phyloP scores from a whole-genome alignment of 2,113 vertebrate genomes.

The Atlantisia rogersi region DNA sequence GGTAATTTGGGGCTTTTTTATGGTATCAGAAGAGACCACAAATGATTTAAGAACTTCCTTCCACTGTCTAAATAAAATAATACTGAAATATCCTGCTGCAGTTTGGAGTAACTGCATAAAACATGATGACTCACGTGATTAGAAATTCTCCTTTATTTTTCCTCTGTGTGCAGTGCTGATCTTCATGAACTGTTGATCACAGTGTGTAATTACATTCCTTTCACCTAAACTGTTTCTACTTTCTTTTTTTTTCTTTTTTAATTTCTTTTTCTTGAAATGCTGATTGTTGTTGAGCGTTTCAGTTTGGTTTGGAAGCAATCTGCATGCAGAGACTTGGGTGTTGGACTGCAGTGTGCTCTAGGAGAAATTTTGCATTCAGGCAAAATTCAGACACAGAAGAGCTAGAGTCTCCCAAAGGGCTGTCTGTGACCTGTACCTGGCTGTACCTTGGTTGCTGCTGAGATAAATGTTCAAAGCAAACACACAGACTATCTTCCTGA shows the following conservation, averaged over 20 bases:
- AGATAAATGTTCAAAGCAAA: neutral
- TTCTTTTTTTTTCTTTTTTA: neutral
- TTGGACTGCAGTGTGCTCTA: neutral
- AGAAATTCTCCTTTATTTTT: slow-evolving; percentile 26
- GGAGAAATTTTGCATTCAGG: neutral
- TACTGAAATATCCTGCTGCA: neutral
- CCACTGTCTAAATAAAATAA: slow-evolving; percentile 19
- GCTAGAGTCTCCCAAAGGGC: neutral
- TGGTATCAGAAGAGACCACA: neutral
- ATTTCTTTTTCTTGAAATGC: neutral
- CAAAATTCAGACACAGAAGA: neutral
- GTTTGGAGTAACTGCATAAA: slow-evolving; percentile 33
- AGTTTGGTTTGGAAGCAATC: neutral
- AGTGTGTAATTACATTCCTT: neutral
- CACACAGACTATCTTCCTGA: neutral
- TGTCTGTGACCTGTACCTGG: neutral
- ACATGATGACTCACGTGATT: neutral
- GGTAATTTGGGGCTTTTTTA: neutral
- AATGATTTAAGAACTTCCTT: slow-evolving; percentile 28
- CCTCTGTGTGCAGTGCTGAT: neutral
- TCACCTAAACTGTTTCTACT: neutral
- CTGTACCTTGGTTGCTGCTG: neutral
- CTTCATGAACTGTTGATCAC: neutral
- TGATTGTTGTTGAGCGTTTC: neutral
- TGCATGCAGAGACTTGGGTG: neutral